These are phyloP conservation scores for Erebia ligea DNA, from an alignment of 2,888 invertebrate species.

Conservation along the genomic window DNA sequence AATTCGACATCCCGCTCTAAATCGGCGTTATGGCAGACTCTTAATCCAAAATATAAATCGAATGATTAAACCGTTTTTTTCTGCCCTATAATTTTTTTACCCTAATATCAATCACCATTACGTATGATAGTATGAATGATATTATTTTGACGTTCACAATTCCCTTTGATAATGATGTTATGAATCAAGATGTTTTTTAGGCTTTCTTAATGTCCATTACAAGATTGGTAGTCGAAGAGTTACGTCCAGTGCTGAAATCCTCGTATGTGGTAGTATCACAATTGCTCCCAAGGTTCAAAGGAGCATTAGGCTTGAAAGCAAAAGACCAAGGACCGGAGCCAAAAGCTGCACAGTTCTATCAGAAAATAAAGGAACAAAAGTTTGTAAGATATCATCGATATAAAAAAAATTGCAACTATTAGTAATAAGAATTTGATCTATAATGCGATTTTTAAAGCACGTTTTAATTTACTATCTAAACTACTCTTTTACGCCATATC, in stretches of 20 bases:
- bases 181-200: constrained; percentile 46
- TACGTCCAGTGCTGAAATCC: constrained; percentile 84
- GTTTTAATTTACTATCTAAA: no score
- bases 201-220: constrained; percentile 82
- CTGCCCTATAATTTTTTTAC: no score
- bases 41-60: no score
- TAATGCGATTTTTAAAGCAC: neutral
- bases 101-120: no score
- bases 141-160: no score
- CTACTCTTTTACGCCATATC: no score
- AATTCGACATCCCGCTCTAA: no score
- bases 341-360: constrained; percentile 56
- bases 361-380: constrained; percentile 50
- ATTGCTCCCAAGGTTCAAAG: constrained; percentile 82
- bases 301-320: constrained; percentile 57
- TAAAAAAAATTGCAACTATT: neutral
- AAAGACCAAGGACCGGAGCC: constrained; percentile 53
- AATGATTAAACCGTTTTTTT: no score
- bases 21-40: no score
- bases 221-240: constrained; percentile 81
- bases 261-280: constrained; percentile 88
- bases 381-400: constrained; percentile 58
- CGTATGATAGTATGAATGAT: no score
- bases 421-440: neutral
- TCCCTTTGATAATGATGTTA: no score